Evolutionary conservation across 1,140 invertebrate genomes (phyloP).

Genomic region (Chironomus tepperi): DNA sequence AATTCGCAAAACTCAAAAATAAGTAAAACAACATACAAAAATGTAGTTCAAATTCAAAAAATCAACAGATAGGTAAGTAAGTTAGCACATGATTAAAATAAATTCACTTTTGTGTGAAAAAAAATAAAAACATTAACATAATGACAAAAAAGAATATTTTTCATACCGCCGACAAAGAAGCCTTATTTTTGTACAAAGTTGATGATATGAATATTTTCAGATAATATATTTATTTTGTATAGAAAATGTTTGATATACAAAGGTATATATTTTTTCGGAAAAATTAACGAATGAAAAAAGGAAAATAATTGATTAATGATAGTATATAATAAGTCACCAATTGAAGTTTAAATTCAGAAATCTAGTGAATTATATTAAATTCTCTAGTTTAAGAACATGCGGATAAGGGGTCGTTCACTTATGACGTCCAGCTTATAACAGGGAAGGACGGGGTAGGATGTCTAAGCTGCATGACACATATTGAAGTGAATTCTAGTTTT

Average conservation of each 20-base stretch:
- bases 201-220: conserved; percentile 17
- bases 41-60: too few species aligned
- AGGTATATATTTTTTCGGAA: background rate
- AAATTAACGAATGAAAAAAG: conserved; percentile 9
- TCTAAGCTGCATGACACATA: too few species aligned
- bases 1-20: too few species aligned
- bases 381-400: background rate
- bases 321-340: background rate
- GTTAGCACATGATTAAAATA: background rate
- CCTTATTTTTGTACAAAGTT: conserved; percentile 22
- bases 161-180: conserved; percentile 16
- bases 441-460: too few species aligned
- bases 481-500: too few species aligned
- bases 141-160: conserved; percentile 24
- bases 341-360: conserved; percentile 10
- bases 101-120: background rate
- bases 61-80: too few species aligned
- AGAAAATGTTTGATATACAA: background rate
- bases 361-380: background rate
- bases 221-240: background rate
- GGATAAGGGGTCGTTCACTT: too few species aligned
- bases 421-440: too few species aligned
- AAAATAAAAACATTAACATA: conserved; percentile 25
- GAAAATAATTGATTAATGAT: conserved; percentile 10
- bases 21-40: too few species aligned